phyloP scores from a whole-genome alignment of 2,888 invertebrate genomes.

The Corbicula japonica region DNA sequence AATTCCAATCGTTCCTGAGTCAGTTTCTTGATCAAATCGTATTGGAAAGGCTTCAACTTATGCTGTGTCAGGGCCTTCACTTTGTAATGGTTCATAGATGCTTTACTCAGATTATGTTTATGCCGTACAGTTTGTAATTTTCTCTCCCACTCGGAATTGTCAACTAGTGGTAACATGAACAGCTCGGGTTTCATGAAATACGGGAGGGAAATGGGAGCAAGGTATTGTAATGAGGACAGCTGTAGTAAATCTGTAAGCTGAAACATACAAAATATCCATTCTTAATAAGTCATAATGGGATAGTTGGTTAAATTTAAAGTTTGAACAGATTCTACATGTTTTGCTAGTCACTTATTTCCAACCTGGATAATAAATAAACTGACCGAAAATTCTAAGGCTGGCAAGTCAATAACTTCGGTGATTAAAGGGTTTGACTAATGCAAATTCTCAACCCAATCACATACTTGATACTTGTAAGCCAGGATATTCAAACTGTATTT shows the following conservation, averaged over 20 bases:
- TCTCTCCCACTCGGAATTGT: slow-evolving; percentile 72
- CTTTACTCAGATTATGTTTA: slow-evolving; percentile 82
- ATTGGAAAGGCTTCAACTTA: slow-evolving; percentile 83
- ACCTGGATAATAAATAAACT: no score
- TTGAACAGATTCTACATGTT: no score
- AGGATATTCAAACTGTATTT: no score
- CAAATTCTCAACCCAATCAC: no score
- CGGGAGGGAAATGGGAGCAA: slow-evolving; percentile 58
- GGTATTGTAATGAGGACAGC: slow-evolving; percentile 56
- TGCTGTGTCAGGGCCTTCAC: slow-evolving; percentile 75
- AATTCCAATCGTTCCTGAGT: slow-evolving; percentile 85
- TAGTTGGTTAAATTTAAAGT: no score
- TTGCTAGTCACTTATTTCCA: no score
- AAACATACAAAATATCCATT: slow-evolving; percentile 33
- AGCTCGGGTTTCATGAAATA: slow-evolving; percentile 59
- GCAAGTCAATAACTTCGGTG: no score
- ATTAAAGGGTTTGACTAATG: no score
- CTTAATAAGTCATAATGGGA: no score
- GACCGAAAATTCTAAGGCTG: no score
- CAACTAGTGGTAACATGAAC: slow-evolving; percentile 35
- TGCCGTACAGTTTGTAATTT: slow-evolving; percentile 81
- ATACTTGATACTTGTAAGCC: no score
- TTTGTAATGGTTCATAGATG: slow-evolving; percentile 73
- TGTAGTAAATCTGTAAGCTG: slow-evolving; percentile 56
- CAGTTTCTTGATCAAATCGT: slow-evolving; percentile 85